These are phyloP conservation scores for Hippocampus zosterae DNA, from an alignment of 2,113 vertebrate genomes.

Conservation along the genomic window DNA sequence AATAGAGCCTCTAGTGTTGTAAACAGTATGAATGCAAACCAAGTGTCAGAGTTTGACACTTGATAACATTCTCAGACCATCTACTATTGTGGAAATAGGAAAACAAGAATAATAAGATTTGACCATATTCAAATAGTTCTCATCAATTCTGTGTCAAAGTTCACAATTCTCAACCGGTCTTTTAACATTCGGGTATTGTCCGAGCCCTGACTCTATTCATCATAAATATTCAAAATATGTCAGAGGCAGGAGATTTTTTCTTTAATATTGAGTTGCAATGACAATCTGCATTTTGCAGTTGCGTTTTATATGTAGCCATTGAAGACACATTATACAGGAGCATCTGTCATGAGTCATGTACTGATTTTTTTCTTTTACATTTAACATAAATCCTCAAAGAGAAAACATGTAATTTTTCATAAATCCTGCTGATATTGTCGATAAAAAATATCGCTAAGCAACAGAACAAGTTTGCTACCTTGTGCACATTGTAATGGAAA, in stretches of 20 bases:
- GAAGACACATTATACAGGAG: conserved; percentile 15
- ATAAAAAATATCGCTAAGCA: neutral
- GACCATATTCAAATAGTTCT: neutral
- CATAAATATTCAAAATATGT: neutral
- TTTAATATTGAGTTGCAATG: conserved; percentile 25
- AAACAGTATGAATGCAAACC: too few relatives aligned
- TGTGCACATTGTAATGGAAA: conserved; percentile 30
- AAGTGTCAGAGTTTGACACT: neutral
- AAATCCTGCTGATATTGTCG: neutral
- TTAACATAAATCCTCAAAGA: neutral
- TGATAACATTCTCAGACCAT: neutral
- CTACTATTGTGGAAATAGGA: neutral
- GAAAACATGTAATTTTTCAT: neutral
- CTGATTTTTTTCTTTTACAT: neutral
- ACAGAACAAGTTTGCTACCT: conserved; percentile 14
- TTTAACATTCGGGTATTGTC: neutral
- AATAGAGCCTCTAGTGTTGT: too few relatives aligned
- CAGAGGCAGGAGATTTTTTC: neutral
- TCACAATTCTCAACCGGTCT: neutral
- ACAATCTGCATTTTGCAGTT: conserved; percentile 3
- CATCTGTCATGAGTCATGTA: conserved; percentile 11
- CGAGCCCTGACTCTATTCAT: neutral
- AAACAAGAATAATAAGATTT: neutral
- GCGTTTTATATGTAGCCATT: neutral
- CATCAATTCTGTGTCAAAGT: neutral